Conservation (phyloP, 2,888 invertebrate species). For the Parthenolecanium corni region DNA sequence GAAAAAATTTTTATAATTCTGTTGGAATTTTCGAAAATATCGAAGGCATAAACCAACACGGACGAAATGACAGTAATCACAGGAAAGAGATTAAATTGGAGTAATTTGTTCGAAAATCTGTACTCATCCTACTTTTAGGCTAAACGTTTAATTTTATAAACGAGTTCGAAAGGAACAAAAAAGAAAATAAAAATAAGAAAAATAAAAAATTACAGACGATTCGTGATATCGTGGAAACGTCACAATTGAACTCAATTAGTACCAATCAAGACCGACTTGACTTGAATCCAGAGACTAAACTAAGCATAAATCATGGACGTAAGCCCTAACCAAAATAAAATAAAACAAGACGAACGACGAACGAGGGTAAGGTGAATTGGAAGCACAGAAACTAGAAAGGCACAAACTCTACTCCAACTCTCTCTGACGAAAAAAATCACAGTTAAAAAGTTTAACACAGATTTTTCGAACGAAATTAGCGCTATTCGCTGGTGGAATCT, state of each 20-base stretch:
- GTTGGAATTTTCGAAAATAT: too few relatives aligned
- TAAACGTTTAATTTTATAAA: constrained; percentile 3
- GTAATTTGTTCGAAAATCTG: not conserved
- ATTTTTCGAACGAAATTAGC: constrained; percentile 6
- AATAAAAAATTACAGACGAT: constrained; percentile 4
- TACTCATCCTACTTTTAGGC: not conserved
- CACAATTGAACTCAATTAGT: constrained; percentile 10
- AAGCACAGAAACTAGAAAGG: too few relatives aligned
- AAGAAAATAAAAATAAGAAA: constrained; percentile 9
- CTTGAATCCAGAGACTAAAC: too few relatives aligned
- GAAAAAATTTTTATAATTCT: too few relatives aligned
- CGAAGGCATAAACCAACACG: too few relatives aligned
- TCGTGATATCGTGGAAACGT: not conserved
- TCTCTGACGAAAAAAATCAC: constrained; percentile 11
- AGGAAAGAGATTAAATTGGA: too few relatives aligned
- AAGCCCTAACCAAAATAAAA: too few relatives aligned
- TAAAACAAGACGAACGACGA: too few relatives aligned
- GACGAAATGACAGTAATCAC: too few relatives aligned
- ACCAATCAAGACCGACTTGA: not conserved
- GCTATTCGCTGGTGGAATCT: not conserved
- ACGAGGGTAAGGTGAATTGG: too few relatives aligned
- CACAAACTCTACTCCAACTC: too few relatives aligned
- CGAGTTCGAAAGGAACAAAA: not conserved
- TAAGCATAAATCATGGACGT: too few relatives aligned
- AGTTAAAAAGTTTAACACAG: constrained; percentile 23